phyloP scores from a whole-genome alignment of 2,113 vertebrate genomes.

The Peromyscus maniculatus region DNA sequence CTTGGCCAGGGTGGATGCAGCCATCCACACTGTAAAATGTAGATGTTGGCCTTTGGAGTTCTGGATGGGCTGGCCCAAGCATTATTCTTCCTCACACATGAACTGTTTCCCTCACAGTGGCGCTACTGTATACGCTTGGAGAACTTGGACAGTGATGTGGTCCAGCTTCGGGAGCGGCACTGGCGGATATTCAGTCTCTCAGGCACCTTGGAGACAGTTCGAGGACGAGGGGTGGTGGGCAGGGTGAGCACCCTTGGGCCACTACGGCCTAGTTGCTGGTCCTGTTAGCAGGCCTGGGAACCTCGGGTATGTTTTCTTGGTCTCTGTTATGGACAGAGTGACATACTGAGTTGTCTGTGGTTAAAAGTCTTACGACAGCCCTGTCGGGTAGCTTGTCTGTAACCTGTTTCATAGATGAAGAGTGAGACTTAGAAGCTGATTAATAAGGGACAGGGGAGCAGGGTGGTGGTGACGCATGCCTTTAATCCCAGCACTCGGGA shows the following conservation, averaged over 20 bases:
- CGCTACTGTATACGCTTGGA: conserved; percentile 98
- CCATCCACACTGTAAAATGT: neutral
- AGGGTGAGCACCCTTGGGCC: conserved; percentile 87
- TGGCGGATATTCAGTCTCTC: conserved; percentile 99
- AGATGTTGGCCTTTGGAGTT: conserved; percentile 12
- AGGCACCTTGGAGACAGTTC: conserved; percentile 97
- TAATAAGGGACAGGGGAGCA: neutral
- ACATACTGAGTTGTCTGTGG: neutral
- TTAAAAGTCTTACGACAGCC: conserved; percentile 8
- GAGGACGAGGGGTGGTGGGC: conserved; percentile 97
- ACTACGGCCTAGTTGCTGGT: neutral
- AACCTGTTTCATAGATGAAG: neutral
- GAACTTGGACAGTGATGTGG: conserved; percentile 96
- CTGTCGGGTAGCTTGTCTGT: neutral
- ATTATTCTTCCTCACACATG: conserved; percentile 3
- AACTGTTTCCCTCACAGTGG: conserved; percentile 89
- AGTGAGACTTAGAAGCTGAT: neutral
- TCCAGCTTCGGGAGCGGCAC: conserved; percentile 97
- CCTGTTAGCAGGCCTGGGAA: neutral
- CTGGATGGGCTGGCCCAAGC: neutral
- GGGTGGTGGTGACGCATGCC: too few relatives aligned
- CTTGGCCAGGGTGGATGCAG: neutral
- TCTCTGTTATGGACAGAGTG: conserved; percentile 21
- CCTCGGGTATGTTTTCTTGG: neutral
- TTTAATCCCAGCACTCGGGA: too few relatives aligned